phyloP scores from a whole-genome alignment of 2,113 vertebrate genomes.

The Aspidoscelis tigris region DNA sequence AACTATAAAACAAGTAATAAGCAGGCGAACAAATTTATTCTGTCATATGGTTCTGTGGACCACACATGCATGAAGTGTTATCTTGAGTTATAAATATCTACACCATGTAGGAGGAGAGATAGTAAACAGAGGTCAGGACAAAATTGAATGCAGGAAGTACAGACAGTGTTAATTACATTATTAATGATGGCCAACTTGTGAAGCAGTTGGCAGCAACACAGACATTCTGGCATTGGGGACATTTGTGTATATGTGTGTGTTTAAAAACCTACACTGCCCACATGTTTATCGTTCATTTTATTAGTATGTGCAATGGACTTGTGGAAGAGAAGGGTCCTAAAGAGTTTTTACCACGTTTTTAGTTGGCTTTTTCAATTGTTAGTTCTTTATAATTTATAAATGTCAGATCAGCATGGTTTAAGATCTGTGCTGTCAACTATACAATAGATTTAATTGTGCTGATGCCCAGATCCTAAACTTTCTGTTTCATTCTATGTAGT shows the following conservation, averaged over 20 bases:
- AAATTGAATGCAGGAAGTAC: background rate
- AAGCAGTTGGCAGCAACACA: background rate
- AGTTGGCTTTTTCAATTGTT: background rate
- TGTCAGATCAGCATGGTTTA: background rate
- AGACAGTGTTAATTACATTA: background rate
- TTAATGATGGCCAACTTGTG: background rate
- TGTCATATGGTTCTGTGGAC: background rate
- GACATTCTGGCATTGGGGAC: background rate
- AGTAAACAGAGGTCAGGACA: background rate
- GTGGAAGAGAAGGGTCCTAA: background rate
- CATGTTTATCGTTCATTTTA: background rate
- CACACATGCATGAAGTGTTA: background rate
- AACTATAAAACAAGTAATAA: too few relatives aligned
- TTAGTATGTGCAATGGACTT: background rate
- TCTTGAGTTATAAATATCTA: background rate
- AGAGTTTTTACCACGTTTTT: background rate
- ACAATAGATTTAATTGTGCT: background rate
- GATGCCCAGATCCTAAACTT: background rate
- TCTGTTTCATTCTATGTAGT: background rate
- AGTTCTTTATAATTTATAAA: conserved; percentile 28
- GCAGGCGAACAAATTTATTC: background rate
- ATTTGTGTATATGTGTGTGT: background rate
- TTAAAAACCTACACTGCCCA: background rate
- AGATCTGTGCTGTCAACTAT: background rate
- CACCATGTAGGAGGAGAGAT: background rate